A percentile compares a stretch with the other conserved stretches of the same genome.
Evolutionary conservation across 92 coral and sea anemone genomes (phyloP).

Genomic region (Blastomussa wellsi): DNA sequence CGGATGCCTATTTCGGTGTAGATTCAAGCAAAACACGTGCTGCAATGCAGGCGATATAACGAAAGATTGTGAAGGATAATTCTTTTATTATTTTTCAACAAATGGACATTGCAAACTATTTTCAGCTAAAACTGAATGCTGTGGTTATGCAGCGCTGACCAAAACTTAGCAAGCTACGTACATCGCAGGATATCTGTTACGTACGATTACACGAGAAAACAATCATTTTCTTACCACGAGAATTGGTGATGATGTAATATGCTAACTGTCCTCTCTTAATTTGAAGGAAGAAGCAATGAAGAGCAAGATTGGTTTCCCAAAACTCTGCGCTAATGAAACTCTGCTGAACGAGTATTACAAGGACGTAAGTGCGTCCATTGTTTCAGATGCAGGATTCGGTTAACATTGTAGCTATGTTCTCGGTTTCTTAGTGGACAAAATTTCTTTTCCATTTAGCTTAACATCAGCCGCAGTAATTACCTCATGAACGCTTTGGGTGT

Average conservation of each 20-base stretch:
- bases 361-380: slow-evolving; percentile 46
- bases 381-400: neutral
- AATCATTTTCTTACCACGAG: too few species aligned
- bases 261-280: neutral
- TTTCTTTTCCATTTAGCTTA: slow-evolving; percentile 40
- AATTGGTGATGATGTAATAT: neutral
- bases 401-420: neutral
- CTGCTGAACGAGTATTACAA: slow-evolving; percentile 54
- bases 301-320: slow-evolving; percentile 76
- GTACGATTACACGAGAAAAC: too few species aligned
- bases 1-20: too few species aligned
- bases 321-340: slow-evolving; percentile 66
- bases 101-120: too few species aligned
- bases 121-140: too few species aligned
- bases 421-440: neutral
- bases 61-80: too few species aligned
- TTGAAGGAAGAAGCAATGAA: slow-evolving; percentile 70
- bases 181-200: too few species aligned
- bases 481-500: slow-evolving; percentile 44
- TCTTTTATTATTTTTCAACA: too few species aligned
- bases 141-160: too few species aligned
- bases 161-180: too few species aligned
- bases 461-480: slow-evolving; percentile 48
- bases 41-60: too few species aligned
- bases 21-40: too few species aligned